phyloP scores from a whole-genome alignment of 37 sponge, comb jelly and placozoan species.

The Spongia lamella region DNA sequence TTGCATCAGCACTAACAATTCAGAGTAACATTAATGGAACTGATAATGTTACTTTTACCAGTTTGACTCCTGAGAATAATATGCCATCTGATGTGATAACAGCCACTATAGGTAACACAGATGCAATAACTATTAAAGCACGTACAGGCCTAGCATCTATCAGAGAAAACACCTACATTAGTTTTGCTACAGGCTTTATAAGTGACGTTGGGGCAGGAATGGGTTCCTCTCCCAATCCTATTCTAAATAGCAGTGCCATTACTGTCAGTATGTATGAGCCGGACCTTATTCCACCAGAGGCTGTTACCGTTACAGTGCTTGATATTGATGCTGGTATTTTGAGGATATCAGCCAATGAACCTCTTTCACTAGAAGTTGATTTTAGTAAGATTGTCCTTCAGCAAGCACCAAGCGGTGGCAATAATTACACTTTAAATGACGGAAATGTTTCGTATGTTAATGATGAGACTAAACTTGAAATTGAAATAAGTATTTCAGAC shows the following conservation, averaged over 20 bases:
- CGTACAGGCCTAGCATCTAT: constrained; percentile 57
- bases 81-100: constrained; percentile 45
- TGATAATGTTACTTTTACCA: constrained; percentile 53
- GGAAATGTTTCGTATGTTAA: constrained; percentile 48
- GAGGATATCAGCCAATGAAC: constrained; percentile 55
- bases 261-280: constrained; percentile 29
- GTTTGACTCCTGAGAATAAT: constrained; percentile 25
- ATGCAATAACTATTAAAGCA: constrained; percentile 72
- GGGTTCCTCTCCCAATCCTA: constrained; percentile 33
- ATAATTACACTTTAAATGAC: constrained; percentile 62
- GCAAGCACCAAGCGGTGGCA: constrained; percentile 26
- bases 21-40: constrained; percentile 46
- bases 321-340: constrained; percentile 70
- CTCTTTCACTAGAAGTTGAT: constrained; percentile 49
- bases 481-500: constrained; percentile 50
- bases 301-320: constrained; percentile 57
- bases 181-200: constrained; percentile 46
- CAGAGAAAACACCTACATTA: constrained; percentile 61
- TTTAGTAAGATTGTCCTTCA: constrained; percentile 51
- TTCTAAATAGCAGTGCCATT: constrained; percentile 33
- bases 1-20: constrained; percentile 51
- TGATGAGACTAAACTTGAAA: constrained; percentile 36
- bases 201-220: constrained; percentile 72
- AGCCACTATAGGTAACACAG: constrained; percentile 34
- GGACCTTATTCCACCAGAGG: constrained; percentile 65